A percentile compares a stretch with the other conserved stretches of the same genome.
phyloP scores from a whole-genome alignment of 1,140 invertebrate genomes.

The Trichonephila inaurata region DNA sequence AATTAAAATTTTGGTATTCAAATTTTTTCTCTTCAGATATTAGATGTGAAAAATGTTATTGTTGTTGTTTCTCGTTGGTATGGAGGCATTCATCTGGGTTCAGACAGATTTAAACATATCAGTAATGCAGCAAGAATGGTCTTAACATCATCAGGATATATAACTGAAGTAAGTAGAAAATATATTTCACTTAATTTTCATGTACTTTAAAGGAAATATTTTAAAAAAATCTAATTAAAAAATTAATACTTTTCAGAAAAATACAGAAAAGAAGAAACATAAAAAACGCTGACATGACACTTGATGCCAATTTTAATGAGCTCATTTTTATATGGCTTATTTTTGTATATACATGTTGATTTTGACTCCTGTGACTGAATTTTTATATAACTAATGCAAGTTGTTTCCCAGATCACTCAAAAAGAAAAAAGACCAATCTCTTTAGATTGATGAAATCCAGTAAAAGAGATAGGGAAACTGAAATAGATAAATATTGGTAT shows the following conservation, averaged over 20 bases:
- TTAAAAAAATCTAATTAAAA: not conserved
- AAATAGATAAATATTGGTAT: too few relatives aligned
- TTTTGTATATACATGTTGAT: too few relatives aligned
- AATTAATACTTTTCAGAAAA: not conserved
- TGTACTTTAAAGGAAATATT: not conserved
- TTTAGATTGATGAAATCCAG: too few relatives aligned
- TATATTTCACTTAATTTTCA: not conserved
- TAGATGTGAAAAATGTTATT: constrained; percentile 88
- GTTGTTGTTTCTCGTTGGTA: constrained; percentile 92
- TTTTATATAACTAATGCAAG: too few relatives aligned
- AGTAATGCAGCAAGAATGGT: constrained; percentile 88
- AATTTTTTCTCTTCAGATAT: constrained; percentile 82
- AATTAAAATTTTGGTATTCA: too few relatives aligned
- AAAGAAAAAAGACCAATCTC: too few relatives aligned
- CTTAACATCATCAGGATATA: constrained; percentile 20
- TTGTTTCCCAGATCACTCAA: too few relatives aligned
- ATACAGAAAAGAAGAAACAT: not conserved
- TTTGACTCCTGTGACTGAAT: too few relatives aligned
- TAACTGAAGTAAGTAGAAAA: constrained; percentile 9
- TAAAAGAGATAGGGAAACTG: too few relatives aligned
- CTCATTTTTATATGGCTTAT: too few relatives aligned
- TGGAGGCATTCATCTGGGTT: constrained; percentile 91
- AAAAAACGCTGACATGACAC: not conserved
- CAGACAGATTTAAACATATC: constrained; percentile 93
- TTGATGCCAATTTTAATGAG: not conserved